These are phyloP conservation scores for Drosophila anomalipes DNA, from an alignment of 2,888 invertebrate genomes.

Conservation along the genomic window DNA sequence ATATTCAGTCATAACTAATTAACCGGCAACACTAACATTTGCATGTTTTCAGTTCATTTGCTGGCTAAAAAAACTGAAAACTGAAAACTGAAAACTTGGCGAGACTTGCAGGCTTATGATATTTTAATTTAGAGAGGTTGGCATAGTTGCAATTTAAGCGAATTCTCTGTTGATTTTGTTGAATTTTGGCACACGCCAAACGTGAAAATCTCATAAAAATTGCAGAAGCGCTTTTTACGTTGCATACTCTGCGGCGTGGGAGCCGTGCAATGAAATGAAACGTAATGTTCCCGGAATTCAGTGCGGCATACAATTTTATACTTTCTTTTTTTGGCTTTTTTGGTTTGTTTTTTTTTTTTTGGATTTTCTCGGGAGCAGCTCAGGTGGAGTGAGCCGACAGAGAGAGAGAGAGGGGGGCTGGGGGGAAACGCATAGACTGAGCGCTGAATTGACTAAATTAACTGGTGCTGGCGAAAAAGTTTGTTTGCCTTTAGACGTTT, in stretches of 20 bases:
- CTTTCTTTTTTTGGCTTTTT: not conserved
- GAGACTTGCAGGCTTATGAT: constrained; percentile 41
- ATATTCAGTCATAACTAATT: not conserved
- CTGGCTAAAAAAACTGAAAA: constrained; percentile 8
- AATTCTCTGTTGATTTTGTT: constrained; percentile 74
- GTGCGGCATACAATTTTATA: constrained; percentile 30
- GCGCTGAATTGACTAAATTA: constrained; percentile 79
- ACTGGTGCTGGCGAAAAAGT: constrained; percentile 70
- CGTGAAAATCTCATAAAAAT: constrained; percentile 53
- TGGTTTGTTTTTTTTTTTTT: too few relatives aligned
- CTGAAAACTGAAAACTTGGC: not conserved
- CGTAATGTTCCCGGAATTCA: constrained; percentile 62
- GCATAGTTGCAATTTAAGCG: constrained; percentile 48
- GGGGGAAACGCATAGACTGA: not conserved
- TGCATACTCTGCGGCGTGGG: constrained; percentile 45
- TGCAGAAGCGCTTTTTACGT: constrained; percentile 40
- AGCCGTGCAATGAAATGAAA: constrained; percentile 63
- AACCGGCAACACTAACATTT: too few relatives aligned
- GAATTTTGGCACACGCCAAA: constrained; percentile 53
- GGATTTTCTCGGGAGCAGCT: constrained; percentile 9
- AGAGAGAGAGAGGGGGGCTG: not conserved
- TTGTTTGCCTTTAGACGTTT: constrained; percentile 76
- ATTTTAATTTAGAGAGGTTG: constrained; percentile 64
- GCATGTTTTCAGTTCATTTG: constrained; percentile 1
- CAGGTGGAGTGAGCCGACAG: constrained; percentile 15